These are phyloP conservation scores for Trochalopteron elliotii DNA, from an alignment of 2,113 vertebrate species.

Conservation along the genomic window DNA sequence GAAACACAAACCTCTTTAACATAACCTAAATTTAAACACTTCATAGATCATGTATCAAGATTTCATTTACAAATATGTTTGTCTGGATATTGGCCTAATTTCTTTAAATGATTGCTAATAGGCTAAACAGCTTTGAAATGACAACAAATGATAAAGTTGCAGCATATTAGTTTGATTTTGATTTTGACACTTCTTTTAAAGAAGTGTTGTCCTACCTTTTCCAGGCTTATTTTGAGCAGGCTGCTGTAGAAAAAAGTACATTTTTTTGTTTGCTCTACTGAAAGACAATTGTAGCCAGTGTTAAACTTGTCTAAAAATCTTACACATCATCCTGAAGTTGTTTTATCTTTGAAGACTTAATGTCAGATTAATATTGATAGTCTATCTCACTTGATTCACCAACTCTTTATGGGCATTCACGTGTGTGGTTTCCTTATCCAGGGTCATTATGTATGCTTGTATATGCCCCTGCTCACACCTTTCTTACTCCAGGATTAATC, in stretches of 20 bases:
- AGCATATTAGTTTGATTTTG: neutral
- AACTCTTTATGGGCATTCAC: neutral
- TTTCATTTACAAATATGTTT: neutral
- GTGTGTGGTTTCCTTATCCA: constrained; percentile 17
- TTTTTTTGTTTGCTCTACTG: neutral
- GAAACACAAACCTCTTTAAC: neutral
- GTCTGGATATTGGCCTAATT: neutral
- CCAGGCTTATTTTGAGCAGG: neutral
- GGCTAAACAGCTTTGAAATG: neutral
- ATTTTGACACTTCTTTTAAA: neutral
- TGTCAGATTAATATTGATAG: neutral
- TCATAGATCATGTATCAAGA: neutral
- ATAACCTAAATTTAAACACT: neutral
- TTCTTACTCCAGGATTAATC: neutral
- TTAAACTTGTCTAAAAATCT: neutral
- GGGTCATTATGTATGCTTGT: neutral
- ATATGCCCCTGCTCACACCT: neutral
- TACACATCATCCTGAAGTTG: neutral
- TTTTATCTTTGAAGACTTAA: neutral
- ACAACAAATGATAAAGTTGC: neutral
- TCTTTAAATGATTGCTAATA: neutral
- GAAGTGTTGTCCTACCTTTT: neutral
- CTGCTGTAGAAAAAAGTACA: neutral
- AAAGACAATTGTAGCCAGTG: neutral
- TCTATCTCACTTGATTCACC: neutral